Percentiles rank a stretch among this genome's conserved stretches.
These are phyloP conservation scores for Erethizon dorsatum DNA, from an alignment of 2,797 vertebrate species.

Conservation along the genomic window DNA sequence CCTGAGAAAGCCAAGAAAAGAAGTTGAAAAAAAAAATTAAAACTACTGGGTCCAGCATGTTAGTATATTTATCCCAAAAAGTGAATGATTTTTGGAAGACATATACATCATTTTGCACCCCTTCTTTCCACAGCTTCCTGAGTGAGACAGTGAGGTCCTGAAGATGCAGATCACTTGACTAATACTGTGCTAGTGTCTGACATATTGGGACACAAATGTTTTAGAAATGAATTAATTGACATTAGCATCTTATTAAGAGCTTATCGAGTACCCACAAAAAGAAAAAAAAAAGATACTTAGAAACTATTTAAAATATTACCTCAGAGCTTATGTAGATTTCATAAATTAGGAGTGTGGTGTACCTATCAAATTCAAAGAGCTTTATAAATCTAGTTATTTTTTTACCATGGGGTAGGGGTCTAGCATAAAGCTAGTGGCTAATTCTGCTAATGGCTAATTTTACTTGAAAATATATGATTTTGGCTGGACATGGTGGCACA, in stretches of 20 bases:
- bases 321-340: not conserved
- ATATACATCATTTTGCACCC: fast-evolving
- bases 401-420: not conserved
- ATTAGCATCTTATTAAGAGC: not conserved
- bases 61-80: not conserved
- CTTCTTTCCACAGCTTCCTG: not conserved
- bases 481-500: not conserved
- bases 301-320: not conserved
- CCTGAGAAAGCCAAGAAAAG: not conserved
- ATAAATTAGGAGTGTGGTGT: not conserved
- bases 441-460: not conserved
- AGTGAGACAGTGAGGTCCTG: not conserved
- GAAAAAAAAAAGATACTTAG: too few relatives aligned
- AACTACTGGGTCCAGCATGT: not conserved
- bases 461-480: not conserved
- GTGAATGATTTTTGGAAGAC: not conserved
- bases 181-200: too few relatives aligned
- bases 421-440: not conserved
- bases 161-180: not conserved
- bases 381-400: not conserved
- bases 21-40: not conserved
- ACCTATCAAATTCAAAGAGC: not conserved
- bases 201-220: fast-evolving
- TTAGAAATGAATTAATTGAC: not conserved
- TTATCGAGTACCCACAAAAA: not conserved